These are phyloP conservation scores for Acrobasis suavella DNA, from an alignment of 2,888 invertebrate species.

Conservation along the genomic window DNA sequence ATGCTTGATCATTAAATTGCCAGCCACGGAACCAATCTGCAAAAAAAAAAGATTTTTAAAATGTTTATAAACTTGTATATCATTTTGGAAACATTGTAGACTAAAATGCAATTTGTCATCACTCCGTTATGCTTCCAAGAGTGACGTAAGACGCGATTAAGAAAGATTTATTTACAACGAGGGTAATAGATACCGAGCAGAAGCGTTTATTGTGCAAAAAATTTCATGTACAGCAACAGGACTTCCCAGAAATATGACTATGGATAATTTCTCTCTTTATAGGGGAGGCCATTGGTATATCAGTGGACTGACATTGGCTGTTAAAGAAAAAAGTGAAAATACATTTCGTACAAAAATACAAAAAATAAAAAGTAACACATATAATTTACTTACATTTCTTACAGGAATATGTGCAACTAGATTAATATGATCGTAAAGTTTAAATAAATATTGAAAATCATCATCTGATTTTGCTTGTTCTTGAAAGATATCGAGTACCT, in stretches of 20 bases:
- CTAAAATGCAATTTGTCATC: too few species aligned
- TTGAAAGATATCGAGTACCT: slow-evolving; percentile 71
- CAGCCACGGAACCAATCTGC: slow-evolving; percentile 85
- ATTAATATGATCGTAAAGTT: slow-evolving; percentile 83
- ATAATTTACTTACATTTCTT: slow-evolving; percentile 81
- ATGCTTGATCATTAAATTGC: slow-evolving; percentile 87
- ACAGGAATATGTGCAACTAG: slow-evolving; percentile 86
- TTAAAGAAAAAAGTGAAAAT: too few species aligned
- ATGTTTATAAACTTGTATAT: slow-evolving; percentile 20
- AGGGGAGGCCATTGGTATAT: too few species aligned
- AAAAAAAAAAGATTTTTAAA: slow-evolving; percentile 25
- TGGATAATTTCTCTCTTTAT: too few species aligned
- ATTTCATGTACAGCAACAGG: too few species aligned
- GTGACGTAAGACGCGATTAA: too few species aligned
- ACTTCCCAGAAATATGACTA: too few species aligned
- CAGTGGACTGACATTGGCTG: too few species aligned
- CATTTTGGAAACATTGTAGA: slow-evolving; percentile 22
- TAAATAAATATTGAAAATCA: slow-evolving; percentile 81
- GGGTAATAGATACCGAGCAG: too few species aligned
- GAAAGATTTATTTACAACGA: too few species aligned
- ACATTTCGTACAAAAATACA: background rate
- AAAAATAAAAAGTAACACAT: background rate
- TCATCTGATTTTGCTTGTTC: slow-evolving; percentile 38
- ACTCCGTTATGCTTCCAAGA: too few species aligned
- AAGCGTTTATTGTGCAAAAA: too few species aligned